A percentile compares a stretch with the other conserved stretches of the same genome.
These are phyloP conservation scores for Polylopha cassiicola DNA, from an alignment of 2,888 invertebrate genomes.

Conservation along the genomic window DNA sequence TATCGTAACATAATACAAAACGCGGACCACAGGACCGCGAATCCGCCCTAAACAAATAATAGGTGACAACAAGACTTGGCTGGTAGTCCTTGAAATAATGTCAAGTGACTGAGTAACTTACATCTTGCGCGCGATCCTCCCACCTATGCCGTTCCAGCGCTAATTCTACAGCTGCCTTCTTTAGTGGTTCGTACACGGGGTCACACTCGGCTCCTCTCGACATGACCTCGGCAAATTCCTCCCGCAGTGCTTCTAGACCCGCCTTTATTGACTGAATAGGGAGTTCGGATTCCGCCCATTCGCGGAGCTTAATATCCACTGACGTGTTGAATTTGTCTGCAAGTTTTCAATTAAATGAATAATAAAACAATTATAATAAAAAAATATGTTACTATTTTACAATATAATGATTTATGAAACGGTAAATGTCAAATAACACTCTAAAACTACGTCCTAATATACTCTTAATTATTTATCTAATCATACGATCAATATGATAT, in stretches of 20 bases:
- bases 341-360: neutral
- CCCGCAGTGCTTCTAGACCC: conserved; percentile 85
- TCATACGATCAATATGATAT: too few species aligned
- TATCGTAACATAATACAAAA: too few species aligned
- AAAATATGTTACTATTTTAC: neutral
- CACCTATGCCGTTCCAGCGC: conserved; percentile 92
- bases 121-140: conserved; percentile 90
- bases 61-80: too few species aligned
- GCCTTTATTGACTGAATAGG: conserved; percentile 81
- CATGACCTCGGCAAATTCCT: conserved; percentile 56
- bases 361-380: neutral
- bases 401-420: too few species aligned
- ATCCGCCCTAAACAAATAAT: too few species aligned
- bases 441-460: too few species aligned
- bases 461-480: too few species aligned
- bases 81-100: too few species aligned
- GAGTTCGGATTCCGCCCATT: conserved; percentile 96
- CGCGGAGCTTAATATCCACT: conserved; percentile 95
- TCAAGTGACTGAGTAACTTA: too few species aligned
- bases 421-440: too few species aligned
- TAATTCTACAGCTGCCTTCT: conserved; percentile 91
- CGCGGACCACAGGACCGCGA: too few species aligned
- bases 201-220: conserved; percentile 82
- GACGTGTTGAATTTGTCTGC: conserved; percentile 89
- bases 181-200: conserved; percentile 92